Conservation (phyloP, 23 tunicate genomes). For the Styela plicata region DNA sequence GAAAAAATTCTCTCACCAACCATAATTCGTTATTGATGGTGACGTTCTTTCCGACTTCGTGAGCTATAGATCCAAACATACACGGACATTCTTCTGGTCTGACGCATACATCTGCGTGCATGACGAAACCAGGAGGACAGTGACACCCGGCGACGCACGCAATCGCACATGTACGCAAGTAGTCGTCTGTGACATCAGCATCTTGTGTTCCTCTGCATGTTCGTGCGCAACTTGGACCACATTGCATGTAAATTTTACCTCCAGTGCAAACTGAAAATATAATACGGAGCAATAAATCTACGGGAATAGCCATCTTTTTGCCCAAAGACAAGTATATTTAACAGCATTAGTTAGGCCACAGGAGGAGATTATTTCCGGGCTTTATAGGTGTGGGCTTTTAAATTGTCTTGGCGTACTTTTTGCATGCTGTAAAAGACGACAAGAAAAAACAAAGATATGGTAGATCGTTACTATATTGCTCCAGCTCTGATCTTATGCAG, state of each 20-base stretch:
- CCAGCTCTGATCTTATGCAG: no score
- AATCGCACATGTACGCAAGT: constrained; percentile 42
- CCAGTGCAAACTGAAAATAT: constrained; percentile 53
- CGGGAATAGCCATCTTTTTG: no score
- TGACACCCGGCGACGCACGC: constrained; percentile 85
- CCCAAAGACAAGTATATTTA: no score
- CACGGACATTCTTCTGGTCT: constrained; percentile 63
- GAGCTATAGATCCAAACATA: constrained; percentile 35
- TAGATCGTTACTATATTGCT: no score
- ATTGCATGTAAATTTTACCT: constrained; percentile 67
- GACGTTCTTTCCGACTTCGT: constrained; percentile 29
- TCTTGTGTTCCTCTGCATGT: constrained; percentile 45
- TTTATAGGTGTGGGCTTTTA: no score
- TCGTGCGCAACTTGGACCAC: constrained; percentile 92
- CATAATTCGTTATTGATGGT: constrained; percentile 81
- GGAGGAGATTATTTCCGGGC: no score
- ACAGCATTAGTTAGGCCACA: no score
- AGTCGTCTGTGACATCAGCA: constrained; percentile 13
- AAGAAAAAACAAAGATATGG: no score
- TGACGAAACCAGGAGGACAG: constrained; percentile 66
- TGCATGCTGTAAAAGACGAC: no score
- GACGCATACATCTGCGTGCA: constrained; percentile 37
- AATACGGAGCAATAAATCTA: no score
- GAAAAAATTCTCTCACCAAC: constrained; percentile 30
- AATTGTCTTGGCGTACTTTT: no score